Percentiles rank a stretch among this genome's conserved stretches.
Evolutionary conservation across 2,888 invertebrate species (phyloP).

Genomic region (Volucella inanis): DNA sequence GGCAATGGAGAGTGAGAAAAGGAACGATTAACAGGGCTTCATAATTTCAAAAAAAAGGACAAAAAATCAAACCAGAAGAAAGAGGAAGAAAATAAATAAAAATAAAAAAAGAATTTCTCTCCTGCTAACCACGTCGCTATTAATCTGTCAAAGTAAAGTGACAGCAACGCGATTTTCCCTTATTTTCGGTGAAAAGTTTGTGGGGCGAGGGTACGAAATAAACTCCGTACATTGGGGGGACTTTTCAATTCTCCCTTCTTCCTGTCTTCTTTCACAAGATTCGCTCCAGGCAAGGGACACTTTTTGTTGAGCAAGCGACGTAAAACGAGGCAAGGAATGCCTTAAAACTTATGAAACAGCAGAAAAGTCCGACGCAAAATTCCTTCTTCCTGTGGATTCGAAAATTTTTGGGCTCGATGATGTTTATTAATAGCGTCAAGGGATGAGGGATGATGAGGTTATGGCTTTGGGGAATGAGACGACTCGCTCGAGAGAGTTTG

Average conservation of each 20-base stretch:
- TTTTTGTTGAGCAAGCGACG: neutral
- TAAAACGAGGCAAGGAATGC: conserved; percentile 25
- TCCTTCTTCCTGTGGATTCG: conserved; percentile 17
- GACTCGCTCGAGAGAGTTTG: conserved; percentile 2
- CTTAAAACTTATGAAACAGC: conserved; percentile 69
- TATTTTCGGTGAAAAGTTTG: conserved; percentile 24
- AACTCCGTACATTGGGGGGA: conserved; percentile 24
- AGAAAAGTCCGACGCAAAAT: conserved; percentile 68
- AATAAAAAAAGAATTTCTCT: conserved; percentile 29
- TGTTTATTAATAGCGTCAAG: conserved; percentile 9
- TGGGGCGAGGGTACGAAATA: neutral
- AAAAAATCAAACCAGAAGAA: neutral
- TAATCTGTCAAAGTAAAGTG: conserved; percentile 74
- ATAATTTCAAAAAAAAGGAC: conserved; percentile 44
- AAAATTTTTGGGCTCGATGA: conserved; percentile 33
- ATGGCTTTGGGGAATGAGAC: neutral
- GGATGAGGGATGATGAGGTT: conserved; percentile 14
- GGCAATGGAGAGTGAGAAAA: conserved; percentile 26
- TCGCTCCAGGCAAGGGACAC: neutral
- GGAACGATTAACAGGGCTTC: conserved; percentile 60
- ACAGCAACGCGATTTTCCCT: conserved; percentile 69
- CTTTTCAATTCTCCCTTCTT: conserved; percentile 19
- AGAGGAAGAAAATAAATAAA: conserved; percentile 3
- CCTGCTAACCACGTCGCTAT: conserved; percentile 68
- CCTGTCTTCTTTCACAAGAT: neutral